Percentiles rank a stretch among this genome's conserved stretches.
These are phyloP conservation scores for Callosobruchus maculatus DNA, from an alignment of 2,888 invertebrate species.

Conservation along the genomic window DNA sequence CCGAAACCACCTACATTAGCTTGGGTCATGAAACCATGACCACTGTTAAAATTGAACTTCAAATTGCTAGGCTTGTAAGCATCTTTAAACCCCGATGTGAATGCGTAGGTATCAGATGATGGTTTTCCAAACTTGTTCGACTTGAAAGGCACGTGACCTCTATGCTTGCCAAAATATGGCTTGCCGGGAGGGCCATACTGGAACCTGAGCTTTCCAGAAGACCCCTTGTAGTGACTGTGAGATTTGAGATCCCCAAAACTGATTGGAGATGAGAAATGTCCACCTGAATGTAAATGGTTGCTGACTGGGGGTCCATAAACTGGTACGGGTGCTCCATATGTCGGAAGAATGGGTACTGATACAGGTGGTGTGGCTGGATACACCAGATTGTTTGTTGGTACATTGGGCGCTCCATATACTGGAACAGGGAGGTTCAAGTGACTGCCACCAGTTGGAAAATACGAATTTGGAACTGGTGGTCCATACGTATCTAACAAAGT, in stretches of 20 bases:
- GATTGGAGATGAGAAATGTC: neutral
- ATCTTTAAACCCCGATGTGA: slow-evolving; percentile 32
- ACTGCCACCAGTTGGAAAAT: slow-evolving; percentile 38
- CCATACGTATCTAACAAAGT: slow-evolving; percentile 51
- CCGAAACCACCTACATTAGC: neutral
- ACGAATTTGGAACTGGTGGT: slow-evolving; percentile 51
- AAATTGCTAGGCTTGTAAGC: slow-evolving; percentile 24
- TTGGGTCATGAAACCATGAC: slow-evolving; percentile 9
- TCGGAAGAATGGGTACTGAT: slow-evolving; percentile 20
- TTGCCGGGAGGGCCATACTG: slow-evolving; percentile 37
- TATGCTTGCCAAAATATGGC: slow-evolving; percentile 28
- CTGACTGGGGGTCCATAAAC: slow-evolving; percentile 25
- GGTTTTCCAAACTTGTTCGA: neutral
- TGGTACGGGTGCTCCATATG: slow-evolving; percentile 34
- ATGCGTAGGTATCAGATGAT: slow-evolving; percentile 30
- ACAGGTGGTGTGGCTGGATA: slow-evolving; percentile 50
- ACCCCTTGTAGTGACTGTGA: neutral
- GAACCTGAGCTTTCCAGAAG: slow-evolving; percentile 42
- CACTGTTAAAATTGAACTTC: slow-evolving; percentile 16
- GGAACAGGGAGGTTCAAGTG: slow-evolving; percentile 56
- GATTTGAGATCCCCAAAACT: neutral
- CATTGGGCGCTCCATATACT: slow-evolving; percentile 58
- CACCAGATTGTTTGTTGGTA: slow-evolving; percentile 45
- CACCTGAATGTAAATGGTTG: slow-evolving; percentile 3
- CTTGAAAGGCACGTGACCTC: neutral